phyloP scores from a whole-genome alignment of 2,888 invertebrate genomes.

The Lithodes maja region DNA sequence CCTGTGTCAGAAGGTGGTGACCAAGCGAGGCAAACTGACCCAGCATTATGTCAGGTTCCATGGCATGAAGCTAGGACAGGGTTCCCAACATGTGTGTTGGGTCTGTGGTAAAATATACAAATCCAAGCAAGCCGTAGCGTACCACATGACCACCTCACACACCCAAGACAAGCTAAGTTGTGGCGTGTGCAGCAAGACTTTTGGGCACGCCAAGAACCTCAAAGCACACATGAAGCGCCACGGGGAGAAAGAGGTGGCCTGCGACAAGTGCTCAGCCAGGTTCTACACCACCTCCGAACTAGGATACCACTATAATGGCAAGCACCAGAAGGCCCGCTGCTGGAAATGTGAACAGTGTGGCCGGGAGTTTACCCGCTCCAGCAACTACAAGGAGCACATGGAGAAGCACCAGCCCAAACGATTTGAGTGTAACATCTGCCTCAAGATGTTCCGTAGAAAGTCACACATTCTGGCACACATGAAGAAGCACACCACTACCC shows the following conservation, averaged over 20 bases:
- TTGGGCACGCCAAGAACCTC: conserved; percentile 39
- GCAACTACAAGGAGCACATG: conserved; percentile 37
- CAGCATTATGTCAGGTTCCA: conserved; percentile 50
- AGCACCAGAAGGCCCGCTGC: conserved; percentile 45
- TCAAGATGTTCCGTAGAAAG: conserved; percentile 41
- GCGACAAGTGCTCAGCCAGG: conserved; percentile 42
- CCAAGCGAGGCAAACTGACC: conserved; percentile 44
- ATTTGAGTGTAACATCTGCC: conserved; percentile 44
- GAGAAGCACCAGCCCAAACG: conserved; percentile 42
- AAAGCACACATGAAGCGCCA: conserved; percentile 50
- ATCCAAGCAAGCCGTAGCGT: conserved; percentile 43
- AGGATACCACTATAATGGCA: conserved; percentile 46
- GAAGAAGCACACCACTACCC: conserved; percentile 23
- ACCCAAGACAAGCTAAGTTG: conserved; percentile 30
- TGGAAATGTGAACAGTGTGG: conserved; percentile 53
- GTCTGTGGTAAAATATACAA: conserved; percentile 45
- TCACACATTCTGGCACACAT: conserved; percentile 48
- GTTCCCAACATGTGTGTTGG: conserved; percentile 43
- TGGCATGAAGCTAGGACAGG: conserved; percentile 32
- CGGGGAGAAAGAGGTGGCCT: conserved; percentile 40
- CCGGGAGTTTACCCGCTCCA: conserved; percentile 30
- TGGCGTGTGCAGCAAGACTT: conserved; percentile 28
- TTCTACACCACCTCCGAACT: conserved; percentile 50
- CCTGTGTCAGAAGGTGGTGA: conserved; percentile 42
- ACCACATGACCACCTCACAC: conserved; percentile 40